Percentiles rank a stretch among this genome's conserved stretches.
phyloP scores from a whole-genome alignment of 2,888 invertebrate species.

The Calephelis perditalis region DNA sequence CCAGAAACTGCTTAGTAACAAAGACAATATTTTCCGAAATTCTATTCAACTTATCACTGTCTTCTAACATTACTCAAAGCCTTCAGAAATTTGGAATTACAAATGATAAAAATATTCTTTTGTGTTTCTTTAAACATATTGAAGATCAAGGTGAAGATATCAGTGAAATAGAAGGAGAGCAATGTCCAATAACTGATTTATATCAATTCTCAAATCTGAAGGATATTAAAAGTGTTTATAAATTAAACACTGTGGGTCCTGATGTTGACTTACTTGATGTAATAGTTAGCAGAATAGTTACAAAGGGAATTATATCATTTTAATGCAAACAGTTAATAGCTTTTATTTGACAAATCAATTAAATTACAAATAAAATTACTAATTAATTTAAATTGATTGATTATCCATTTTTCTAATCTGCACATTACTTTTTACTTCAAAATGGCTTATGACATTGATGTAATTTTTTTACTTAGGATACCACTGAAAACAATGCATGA shows the following conservation, averaged over 20 bases:
- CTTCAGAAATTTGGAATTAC: constrained; percentile 81
- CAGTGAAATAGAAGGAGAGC: constrained; percentile 74
- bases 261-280: constrained; percentile 69
- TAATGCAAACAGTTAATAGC: constrained; percentile 24
- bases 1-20: constrained; percentile 72
- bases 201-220: constrained; percentile 60
- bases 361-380: no score
- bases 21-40: constrained; percentile 81
- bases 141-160: constrained; percentile 44
- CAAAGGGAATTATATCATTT: constrained; percentile 77
- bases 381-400: no score
- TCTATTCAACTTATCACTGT: constrained; percentile 81
- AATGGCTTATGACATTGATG: no score
- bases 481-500: no score
- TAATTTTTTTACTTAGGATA: no score
- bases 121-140: constrained; percentile 50
- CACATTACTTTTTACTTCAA: no score
- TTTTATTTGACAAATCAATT: no score
- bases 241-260: constrained; percentile 73
- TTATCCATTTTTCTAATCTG: no score
- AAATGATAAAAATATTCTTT: constrained; percentile 43
- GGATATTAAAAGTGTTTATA: constrained; percentile 78
- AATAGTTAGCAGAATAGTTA: constrained; percentile 82
- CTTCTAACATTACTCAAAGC: constrained; percentile 84
- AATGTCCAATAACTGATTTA: constrained; percentile 65